Conservation (phyloP, 2,797 vertebrate genomes). For the Benthosema pterotum region DNA sequence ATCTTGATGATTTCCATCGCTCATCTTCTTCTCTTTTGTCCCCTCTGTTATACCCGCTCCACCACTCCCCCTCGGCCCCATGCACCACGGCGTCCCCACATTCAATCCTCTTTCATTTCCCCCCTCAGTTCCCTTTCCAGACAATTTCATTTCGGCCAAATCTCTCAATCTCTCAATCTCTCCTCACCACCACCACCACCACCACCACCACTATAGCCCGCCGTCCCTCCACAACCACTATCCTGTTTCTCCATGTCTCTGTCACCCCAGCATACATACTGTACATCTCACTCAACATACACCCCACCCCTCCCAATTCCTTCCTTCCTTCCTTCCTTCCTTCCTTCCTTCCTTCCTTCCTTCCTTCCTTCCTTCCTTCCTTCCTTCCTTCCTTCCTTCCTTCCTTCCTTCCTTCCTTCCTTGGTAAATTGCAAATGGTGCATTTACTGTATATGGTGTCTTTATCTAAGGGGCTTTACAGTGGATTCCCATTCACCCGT, state of each 20-base stretch:
- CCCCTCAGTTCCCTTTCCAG: slow-evolving; percentile 65
- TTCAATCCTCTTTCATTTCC: slow-evolving; percentile 73
- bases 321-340: not conserved
- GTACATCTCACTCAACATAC: too few species aligned
- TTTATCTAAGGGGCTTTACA: too few species aligned
- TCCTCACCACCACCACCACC: slow-evolving; percentile 3
- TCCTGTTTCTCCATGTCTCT: too few species aligned
- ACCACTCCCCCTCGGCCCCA: slow-evolving; percentile 9
- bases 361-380: not conserved
- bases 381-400: not conserved
- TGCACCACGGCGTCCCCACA: slow-evolving; percentile 64
- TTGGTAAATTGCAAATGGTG: too few species aligned
- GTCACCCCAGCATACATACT: too few species aligned
- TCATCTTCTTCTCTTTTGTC: slow-evolving; percentile 69
- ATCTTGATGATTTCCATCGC: slow-evolving; percentile 62
- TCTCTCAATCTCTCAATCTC: slow-evolving; percentile 72
- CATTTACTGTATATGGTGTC: too few species aligned
- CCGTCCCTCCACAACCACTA: too few species aligned
- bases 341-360: slow-evolving; percentile 11
- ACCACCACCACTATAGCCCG: too few species aligned
- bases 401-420: not conserved
- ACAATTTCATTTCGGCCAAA: slow-evolving; percentile 68
- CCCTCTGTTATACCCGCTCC: slow-evolving; percentile 29
- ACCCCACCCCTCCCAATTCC: too few species aligned
- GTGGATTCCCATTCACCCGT: too few species aligned